A percentile compares a stretch with the other conserved stretches of the same genome.
Conservation (phyloP, 2,113 vertebrate genomes). For the Chauna torquata region DNA sequence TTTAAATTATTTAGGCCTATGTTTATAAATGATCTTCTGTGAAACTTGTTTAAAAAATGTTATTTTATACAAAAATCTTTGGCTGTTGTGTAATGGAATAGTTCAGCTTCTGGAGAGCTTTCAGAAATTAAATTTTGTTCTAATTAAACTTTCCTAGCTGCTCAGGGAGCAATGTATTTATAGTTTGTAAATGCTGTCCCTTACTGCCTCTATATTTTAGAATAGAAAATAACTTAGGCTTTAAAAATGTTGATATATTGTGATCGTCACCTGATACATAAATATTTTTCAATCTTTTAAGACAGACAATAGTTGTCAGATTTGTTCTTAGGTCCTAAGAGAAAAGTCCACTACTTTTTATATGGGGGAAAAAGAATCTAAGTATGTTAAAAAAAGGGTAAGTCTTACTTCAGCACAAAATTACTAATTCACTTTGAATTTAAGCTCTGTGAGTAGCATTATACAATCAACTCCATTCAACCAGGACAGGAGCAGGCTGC, state of each 20-base stretch:
- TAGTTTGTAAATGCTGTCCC: not conserved
- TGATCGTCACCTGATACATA: constrained; percentile 30
- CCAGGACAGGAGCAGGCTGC: not conserved
- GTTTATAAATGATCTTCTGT: constrained; percentile 76
- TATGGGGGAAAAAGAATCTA: not conserved
- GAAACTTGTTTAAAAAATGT: constrained; percentile 74
- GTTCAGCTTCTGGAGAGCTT: not conserved
- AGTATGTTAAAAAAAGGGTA: not conserved
- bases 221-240: not conserved
- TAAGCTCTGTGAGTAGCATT: not conserved
- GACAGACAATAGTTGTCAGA: not conserved
- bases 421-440: not conserved
- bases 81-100: constrained; percentile 10
- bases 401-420: not conserved
- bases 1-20: constrained; percentile 77
- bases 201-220: constrained; percentile 22
- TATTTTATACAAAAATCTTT: constrained; percentile 74
- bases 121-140: not conserved
- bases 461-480: not conserved
- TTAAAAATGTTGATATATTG: not conserved
- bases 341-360: not conserved
- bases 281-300: constrained; percentile 60
- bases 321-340: not conserved
- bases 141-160: not conserved
- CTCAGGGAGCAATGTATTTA: constrained; percentile 38